Percentiles rank a stretch among this genome's conserved stretches.
These are phyloP conservation scores for Antechinus flavipes DNA, from an alignment of 2,113 vertebrate species.

Conservation along the genomic window DNA sequence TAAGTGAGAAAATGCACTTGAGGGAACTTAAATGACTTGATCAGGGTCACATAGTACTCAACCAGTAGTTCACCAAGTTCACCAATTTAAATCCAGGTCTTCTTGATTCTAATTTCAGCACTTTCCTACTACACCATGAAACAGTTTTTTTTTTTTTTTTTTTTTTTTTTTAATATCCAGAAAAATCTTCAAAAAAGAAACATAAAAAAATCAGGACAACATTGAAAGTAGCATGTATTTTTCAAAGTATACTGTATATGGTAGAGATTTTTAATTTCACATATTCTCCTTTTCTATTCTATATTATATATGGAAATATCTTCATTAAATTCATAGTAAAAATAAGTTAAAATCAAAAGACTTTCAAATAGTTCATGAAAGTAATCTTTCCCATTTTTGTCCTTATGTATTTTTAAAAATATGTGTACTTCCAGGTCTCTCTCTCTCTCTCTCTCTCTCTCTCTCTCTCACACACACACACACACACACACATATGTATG, in stretches of 20 bases:
- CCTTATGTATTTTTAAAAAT: neutral
- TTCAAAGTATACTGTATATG: neutral
- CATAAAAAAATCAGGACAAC: neutral
- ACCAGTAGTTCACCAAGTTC: neutral
- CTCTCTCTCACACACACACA: too few relatives aligned
- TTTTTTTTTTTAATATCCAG: neutral
- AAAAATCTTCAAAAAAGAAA: neutral
- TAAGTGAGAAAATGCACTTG: neutral
- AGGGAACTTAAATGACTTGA: neutral
- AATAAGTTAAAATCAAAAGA: neutral
- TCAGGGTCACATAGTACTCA: neutral
- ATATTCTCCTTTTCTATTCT: neutral
- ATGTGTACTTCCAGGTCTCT: neutral
- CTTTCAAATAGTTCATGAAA: neutral
- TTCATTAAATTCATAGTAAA: neutral
- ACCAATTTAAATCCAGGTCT: neutral
- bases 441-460: too few relatives aligned
- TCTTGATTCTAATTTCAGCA: neutral
- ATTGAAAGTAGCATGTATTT: neutral
- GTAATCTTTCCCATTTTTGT: neutral
- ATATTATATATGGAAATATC: neutral
- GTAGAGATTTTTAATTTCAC: neutral
- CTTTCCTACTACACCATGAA: neutral
- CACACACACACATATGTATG: neutral
- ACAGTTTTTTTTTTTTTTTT: neutral